phyloP scores from a whole-genome alignment of 2,888 invertebrate genomes.

The Pyralis farinalis region DNA sequence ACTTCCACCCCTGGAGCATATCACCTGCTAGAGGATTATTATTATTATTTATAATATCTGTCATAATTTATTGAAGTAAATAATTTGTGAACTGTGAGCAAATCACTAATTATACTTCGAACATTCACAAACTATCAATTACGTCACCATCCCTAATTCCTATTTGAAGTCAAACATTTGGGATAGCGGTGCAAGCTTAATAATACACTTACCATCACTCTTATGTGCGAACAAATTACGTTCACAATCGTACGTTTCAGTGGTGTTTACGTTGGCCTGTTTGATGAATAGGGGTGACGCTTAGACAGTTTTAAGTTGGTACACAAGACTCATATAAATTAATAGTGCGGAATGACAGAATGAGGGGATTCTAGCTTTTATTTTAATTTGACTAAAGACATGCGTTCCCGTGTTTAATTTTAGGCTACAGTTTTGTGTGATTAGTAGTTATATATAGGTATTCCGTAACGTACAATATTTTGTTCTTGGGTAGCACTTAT shows the following conservation, averaged over 20 bases:
- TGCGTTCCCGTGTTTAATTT: slow-evolving; percentile 17
- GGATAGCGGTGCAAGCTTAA: slow-evolving; percentile 21
- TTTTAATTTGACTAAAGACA: slow-evolving; percentile 43
- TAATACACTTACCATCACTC: slow-evolving; percentile 3
- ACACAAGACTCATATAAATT: slow-evolving; percentile 51
- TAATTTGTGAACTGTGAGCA: slow-evolving; percentile 2
- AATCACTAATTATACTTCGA: slow-evolving; percentile 5
- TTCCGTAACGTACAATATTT: too few species aligned
- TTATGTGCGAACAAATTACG: slow-evolving; percentile 6
- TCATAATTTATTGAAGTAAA: too few species aligned
- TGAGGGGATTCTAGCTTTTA: slow-evolving; percentile 46
- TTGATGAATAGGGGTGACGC: slow-evolving; percentile 45
- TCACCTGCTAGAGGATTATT: too few species aligned
- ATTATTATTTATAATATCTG: too few species aligned
- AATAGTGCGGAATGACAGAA: slow-evolving; percentile 67
- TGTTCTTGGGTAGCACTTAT: too few species aligned
- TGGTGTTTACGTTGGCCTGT: slow-evolving; percentile 16
- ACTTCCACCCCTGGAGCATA: too few species aligned
- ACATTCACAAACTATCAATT: slow-evolving; percentile 30
- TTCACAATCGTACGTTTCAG: slow-evolving; percentile 14
- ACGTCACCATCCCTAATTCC: slow-evolving; percentile 60
- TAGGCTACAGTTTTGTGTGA: too few species aligned
- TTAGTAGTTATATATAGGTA: too few species aligned
- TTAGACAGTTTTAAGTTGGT: slow-evolving; percentile 53
- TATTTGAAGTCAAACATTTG: slow-evolving; percentile 59